These are phyloP conservation scores for Calycopis cecrops DNA, from an alignment of 1,140 invertebrate genomes.

Conservation along the genomic window DNA sequence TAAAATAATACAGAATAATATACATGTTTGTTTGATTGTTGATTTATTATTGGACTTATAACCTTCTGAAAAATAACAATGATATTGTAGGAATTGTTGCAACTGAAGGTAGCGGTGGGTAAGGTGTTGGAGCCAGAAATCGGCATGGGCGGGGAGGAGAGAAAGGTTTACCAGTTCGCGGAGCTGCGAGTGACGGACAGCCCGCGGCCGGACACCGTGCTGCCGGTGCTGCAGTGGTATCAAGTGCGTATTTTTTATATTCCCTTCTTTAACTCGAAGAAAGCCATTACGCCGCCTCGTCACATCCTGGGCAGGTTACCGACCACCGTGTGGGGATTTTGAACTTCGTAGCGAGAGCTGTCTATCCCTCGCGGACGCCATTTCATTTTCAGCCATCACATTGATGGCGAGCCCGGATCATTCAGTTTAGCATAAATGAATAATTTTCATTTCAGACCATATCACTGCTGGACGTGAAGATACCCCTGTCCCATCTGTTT, in stretches of 20 bases:
- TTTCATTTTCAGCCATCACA: too few species aligned
- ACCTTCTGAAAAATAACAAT: background rate
- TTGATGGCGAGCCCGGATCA: too few species aligned
- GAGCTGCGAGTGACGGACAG: constrained; percentile 90
- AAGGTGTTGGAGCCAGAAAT: constrained; percentile 98
- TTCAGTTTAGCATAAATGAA: too few species aligned
- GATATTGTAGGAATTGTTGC: constrained; percentile 76
- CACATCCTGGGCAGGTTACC: too few species aligned
- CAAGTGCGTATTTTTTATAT: constrained; percentile 84
- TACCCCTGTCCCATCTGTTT: constrained; percentile 90
- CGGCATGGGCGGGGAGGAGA: constrained; percentile 93
- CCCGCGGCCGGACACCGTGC: constrained; percentile 90
- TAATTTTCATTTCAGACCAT: constrained; percentile 78
- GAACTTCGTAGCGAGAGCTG: too few species aligned
- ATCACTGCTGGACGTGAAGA: constrained; percentile 91
- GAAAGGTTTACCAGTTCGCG: constrained; percentile 97
- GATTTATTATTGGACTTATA: too few species aligned
- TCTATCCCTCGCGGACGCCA: too few species aligned
- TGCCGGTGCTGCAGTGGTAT: constrained; percentile 96
- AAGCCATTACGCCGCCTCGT: too few species aligned
- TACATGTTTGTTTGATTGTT: too few species aligned
- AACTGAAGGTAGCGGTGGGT: constrained; percentile 94
- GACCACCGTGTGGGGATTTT: too few species aligned
- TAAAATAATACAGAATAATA: too few species aligned
- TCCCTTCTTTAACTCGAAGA: too few species aligned